Conservation (phyloP, 2,888 invertebrate genomes). For the Antitype chi region DNA sequence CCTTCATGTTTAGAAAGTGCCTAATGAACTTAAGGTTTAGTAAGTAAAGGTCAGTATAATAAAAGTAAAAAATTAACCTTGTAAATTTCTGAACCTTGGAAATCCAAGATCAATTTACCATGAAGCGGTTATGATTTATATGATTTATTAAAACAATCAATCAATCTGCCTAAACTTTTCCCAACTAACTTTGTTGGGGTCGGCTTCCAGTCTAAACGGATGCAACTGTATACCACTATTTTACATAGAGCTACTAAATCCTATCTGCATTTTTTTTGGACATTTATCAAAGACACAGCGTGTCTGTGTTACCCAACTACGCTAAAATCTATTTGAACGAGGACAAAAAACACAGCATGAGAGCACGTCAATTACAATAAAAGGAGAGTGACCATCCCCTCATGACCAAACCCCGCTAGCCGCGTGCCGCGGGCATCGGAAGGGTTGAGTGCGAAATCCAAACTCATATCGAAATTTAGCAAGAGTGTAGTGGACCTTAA, state of each 20-base stretch:
- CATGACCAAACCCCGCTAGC: slow-evolving; percentile 8
- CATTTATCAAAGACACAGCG: not conserved
- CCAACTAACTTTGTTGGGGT: too few relatives aligned
- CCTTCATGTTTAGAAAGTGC: not conserved
- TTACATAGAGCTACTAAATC: too few relatives aligned
- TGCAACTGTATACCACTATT: too few relatives aligned
- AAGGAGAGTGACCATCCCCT: slow-evolving; percentile 47
- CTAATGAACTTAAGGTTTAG: not conserved
- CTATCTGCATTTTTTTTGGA: not conserved
- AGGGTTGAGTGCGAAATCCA: slow-evolving; percentile 42
- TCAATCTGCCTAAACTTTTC: too few relatives aligned
- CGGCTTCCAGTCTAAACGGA: too few relatives aligned
- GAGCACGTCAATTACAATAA: slow-evolving; percentile 33
- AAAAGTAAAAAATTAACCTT: not conserved
- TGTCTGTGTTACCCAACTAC: not conserved
- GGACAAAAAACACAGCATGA: slow-evolving; percentile 8
- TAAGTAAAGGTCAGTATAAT: not conserved
- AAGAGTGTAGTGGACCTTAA: not conserved
- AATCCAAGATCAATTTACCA: not conserved
- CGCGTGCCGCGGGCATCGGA: slow-evolving; percentile 34
- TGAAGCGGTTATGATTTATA: not conserved
- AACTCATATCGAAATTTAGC: slow-evolving; percentile 24
- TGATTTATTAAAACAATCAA: not conserved
- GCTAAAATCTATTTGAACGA: slow-evolving; percentile 3
- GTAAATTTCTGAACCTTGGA: not conserved